Base-by-base conservation (phyloP, 2,797 vertebrate genomes). In the Balearica regulorum region DNA sequence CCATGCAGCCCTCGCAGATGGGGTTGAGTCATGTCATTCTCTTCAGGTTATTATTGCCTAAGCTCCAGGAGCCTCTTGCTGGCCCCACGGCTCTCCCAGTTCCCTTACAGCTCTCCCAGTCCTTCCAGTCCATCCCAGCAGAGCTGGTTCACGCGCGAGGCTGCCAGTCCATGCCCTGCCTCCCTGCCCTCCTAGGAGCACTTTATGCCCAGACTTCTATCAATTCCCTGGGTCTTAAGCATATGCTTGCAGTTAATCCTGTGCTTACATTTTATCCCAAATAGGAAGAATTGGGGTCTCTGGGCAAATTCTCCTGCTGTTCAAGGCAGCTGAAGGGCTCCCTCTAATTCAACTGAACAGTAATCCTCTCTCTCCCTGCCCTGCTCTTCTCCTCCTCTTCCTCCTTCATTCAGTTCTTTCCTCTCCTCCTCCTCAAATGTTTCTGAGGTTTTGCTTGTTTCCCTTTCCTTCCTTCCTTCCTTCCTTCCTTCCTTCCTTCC, bases 271-370 rank as follows among this genome's bases (percentile, higher is more conserved):
- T 91, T 92, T 41, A 88, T 96, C 85, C 90, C 88, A 94, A 91
- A 82, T 41, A 73, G 90, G 83, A 93, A 96, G 89, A 96, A 96
- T 62, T 94, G 95, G 95, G 93, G 93, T 95, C 87, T 91, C 87
- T 25, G 83, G 89, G 83, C 91, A 94, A 94, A 96, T 94, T 96
- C 88, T 95, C 91, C 96, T 95, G 95, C 96, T 94, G 91, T 94
- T 96, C 82, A 44, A 93, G 76, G 86, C 93, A 83, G 89, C 86
- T 75, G 93, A 95, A 96, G 89, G 62, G 78, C 91, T 94, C 91
- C 91, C 85, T 96, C 85, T 96, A 95, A 97, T 95, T 96, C 91
- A 90, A 4, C 70, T 3, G 7, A 81, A 16, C 43, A 41, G 28
- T 97, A 97, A 97, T 97, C 94, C 91, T 94, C 83, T 87, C 66